These are phyloP conservation scores for Ariopsis seemanni DNA, from an alignment of 2,113 vertebrate genomes.

Conservation along the genomic window DNA sequence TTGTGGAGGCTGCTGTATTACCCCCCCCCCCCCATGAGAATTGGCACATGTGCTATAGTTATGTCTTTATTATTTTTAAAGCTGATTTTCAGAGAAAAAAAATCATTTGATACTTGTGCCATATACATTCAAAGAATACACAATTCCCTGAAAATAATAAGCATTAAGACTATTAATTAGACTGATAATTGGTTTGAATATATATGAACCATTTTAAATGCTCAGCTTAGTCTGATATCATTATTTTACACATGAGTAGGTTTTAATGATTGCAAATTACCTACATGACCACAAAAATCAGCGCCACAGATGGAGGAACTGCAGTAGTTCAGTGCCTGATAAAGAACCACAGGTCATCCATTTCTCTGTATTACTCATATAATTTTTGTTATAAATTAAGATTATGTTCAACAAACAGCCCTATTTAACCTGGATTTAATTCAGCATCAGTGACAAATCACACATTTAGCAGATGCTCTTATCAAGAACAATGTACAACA, in stretches of 20 bases:
- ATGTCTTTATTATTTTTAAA: neutral
- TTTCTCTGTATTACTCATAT: neutral
- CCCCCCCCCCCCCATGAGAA: too few species aligned
- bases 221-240: neutral
- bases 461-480: neutral
- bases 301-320: neutral
- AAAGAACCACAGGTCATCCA: neutral
- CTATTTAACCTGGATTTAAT: neutral
- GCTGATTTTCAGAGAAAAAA: neutral
- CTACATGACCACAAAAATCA: neutral
- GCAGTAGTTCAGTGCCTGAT: neutral
- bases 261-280: neutral
- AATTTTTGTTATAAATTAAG: neutral
- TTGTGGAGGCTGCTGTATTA: too few species aligned
- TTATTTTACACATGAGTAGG: neutral
- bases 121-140: neutral
- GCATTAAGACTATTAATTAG: neutral
- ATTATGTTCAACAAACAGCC: neutral
- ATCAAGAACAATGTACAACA: too few species aligned
- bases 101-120: neutral
- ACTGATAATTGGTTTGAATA: neutral
- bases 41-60: neutral
- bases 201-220: conserved; percentile 4
- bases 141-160: neutral
- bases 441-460: neutral